These are phyloP conservation scores for Calonectris borealis DNA, from an alignment of 2,113 vertebrate species.

Conservation along the genomic window DNA sequence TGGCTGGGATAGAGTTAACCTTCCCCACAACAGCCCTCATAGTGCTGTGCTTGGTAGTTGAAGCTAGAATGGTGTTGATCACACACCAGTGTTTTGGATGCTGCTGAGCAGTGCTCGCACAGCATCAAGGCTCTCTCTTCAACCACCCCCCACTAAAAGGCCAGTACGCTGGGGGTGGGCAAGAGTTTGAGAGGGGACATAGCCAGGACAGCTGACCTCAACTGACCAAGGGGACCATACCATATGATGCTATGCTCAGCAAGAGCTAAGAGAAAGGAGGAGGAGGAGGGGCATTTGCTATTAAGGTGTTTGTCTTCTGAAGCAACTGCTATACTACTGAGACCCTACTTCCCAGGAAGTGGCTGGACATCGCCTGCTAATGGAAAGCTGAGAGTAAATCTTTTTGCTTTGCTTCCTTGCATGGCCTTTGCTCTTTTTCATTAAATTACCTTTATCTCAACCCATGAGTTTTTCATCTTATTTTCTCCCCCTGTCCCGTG, in stretches of 20 bases:
- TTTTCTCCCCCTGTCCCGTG: not conserved
- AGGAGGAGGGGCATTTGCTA: not conserved
- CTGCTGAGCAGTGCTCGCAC: not conserved
- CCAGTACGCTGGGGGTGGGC: not conserved
- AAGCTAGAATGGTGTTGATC: not conserved
- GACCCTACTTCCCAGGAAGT: not conserved
- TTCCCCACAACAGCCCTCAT: not conserved
- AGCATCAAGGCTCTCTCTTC: not conserved
- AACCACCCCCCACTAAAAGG: not conserved
- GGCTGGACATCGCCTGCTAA: not conserved
- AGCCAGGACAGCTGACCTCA: not conserved
- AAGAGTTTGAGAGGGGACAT: not conserved
- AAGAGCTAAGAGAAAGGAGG: not conserved
- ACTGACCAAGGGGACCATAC: not conserved
- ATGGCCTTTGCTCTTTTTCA: not conserved
- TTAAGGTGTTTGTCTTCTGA: not conserved
- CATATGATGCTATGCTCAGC: not conserved
- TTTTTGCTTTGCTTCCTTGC: not conserved
- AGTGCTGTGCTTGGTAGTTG: not conserved
- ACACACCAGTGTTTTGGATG: not conserved
- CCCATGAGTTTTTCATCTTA: not conserved
- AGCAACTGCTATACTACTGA: rapidly evolving
- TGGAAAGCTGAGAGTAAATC: not conserved
- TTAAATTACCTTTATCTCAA: not conserved
- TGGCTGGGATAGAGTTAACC: not conserved